Conservation (phyloP, 2,888 invertebrate genomes). For the Hermaeophaga mercurialis region DNA sequence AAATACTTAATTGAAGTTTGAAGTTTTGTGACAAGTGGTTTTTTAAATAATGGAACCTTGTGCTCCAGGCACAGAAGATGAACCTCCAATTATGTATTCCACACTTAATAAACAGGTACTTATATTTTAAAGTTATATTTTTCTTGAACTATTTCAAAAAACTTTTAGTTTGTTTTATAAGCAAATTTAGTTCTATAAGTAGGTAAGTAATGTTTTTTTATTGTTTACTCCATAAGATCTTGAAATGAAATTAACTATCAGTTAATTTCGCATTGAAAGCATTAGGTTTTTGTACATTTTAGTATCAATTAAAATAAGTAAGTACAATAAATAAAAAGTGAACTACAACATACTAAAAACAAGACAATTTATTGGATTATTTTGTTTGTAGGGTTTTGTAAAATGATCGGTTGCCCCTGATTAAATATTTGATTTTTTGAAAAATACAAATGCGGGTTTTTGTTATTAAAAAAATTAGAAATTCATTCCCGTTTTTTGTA, state of each 20-base stretch:
- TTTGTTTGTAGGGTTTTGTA: too few species aligned
- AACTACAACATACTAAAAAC: too few species aligned
- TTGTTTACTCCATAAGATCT: not conserved
- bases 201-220: constrained; percentile 33
- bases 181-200: constrained; percentile 11
- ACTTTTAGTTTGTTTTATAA: constrained; percentile 4
- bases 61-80: constrained; percentile 53
- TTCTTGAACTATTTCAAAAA: not conserved
- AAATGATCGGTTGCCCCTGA: too few species aligned
- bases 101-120: constrained; percentile 49
- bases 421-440: too few species aligned
- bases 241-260: not conserved
- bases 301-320: not conserved
- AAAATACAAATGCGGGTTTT: too few species aligned
- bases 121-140: constrained; percentile 20
- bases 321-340: not conserved
- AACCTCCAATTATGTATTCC: constrained; percentile 43
- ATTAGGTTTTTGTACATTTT: too few species aligned
- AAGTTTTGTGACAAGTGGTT: constrained; percentile 31
- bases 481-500: too few species aligned
- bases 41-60: constrained; percentile 48
- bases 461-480: too few species aligned
- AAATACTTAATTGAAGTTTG: constrained; percentile 29
- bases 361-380: too few species aligned
- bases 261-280: constrained; percentile 10